Evolutionary conservation across 2,888 invertebrate species (phyloP), one percentile per base, ranked within the genome.

Genomic region (Meta bourneti): DNA sequence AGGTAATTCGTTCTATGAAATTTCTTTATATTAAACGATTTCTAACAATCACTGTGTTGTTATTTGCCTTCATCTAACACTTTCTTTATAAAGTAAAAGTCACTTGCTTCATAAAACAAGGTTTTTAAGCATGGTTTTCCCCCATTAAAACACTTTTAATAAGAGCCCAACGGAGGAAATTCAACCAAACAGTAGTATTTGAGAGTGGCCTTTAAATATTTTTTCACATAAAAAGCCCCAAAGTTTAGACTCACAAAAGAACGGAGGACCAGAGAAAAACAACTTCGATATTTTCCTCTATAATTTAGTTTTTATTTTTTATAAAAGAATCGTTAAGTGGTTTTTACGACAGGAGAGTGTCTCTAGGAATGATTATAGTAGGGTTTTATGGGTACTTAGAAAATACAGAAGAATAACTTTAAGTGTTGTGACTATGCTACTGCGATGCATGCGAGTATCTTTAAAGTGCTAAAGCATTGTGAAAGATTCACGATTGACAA

Each of bases 351-450:
- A 9, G 19, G 48, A 69, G 71, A 71, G 86, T 61, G 70, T 79
- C 78, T 79, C 48, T 70, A 51, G 34, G 16, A 79, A 87, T 87
- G 86, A 79, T 71, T 51, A 52, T 52, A 54, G 19, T 16, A 79
- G 51, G 78, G 79, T 78, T 85, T 87, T 79, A 87, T 79, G 70
- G 71, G 72, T 54, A 70, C 86, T 87, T 87, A 78, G 34, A 78
- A 86, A 78, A 8, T 61, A n/a, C 48, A 9, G 84, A n/a, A 84
- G 20, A 84, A 84, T 61, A 75, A 74, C 54, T 54, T 84, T 84
- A 75, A 16, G 83, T 54, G 48, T n/a, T 16, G 54, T 20, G 74
- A 52, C 8, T 75, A 74, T 61, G 74, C 84, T 84, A 84, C 84
- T 75, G 84, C 19, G 9, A 61, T 34, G 52, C 16, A 61, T 71